These are phyloP conservation scores for Tympanuchus pallidicinctus DNA, from an alignment of 2,113 vertebrate genomes.

Conservation along the genomic window DNA sequence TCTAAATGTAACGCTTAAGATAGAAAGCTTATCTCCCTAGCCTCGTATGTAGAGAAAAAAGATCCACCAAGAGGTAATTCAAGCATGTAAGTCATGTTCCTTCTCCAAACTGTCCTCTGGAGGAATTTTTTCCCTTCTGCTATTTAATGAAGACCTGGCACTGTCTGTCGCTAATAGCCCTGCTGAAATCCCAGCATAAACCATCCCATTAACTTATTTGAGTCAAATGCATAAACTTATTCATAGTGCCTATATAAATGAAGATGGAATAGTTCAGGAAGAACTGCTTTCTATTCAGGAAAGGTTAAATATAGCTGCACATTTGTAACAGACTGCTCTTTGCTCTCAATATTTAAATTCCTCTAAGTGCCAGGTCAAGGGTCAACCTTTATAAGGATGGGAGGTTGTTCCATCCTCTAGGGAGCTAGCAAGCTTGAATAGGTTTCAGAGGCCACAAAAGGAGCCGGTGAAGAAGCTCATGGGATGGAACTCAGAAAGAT, in stretches of 20 bases:
- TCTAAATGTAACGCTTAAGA: background rate
- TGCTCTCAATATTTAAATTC: background rate
- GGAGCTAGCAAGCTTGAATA: background rate
- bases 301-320: accelerated
- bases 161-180: background rate
- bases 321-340: background rate
- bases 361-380: background rate
- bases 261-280: background rate
- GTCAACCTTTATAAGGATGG: background rate
- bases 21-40: background rate
- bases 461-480: background rate
- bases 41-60: background rate
- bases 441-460: background rate
- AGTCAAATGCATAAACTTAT: background rate
- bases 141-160: background rate
- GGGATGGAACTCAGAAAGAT: background rate
- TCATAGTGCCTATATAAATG: background rate
- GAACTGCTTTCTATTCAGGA: background rate
- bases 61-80: background rate
- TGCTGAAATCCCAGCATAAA: background rate
- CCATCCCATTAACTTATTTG: background rate
- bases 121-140: background rate
- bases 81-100: background rate
- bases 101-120: background rate
- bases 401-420: background rate